These are phyloP conservation scores for Acrobeloides nanus DNA, from an alignment of 2,888 invertebrate species.

Conservation along the genomic window DNA sequence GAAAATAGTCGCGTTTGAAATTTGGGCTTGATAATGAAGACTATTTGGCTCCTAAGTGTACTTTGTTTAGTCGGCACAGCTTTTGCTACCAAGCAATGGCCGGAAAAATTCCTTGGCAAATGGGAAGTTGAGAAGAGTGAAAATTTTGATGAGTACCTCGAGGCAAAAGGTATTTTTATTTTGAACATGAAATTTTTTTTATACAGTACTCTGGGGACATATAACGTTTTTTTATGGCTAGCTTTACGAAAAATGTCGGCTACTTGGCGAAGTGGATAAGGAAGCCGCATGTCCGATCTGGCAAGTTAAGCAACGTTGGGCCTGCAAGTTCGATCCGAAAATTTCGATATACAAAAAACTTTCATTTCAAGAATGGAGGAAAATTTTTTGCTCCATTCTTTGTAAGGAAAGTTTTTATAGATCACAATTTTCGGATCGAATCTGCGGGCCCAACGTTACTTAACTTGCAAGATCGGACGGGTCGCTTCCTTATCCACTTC, in stretches of 20 bases:
- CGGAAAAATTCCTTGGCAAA: slow-evolving; percentile 25
- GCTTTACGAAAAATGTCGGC: too few relatives aligned
- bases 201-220: too few relatives aligned
- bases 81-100: slow-evolving; percentile 16
- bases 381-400: too few relatives aligned
- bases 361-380: too few relatives aligned
- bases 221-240: background rate
- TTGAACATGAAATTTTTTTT: too few relatives aligned
- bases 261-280: too few relatives aligned
- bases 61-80: slow-evolving; percentile 5
- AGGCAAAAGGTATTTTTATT: slow-evolving; percentile 23
- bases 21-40: slow-evolving; percentile 6
- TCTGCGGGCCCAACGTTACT: background rate
- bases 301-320: too few relatives aligned
- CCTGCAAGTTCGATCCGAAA: too few relatives aligned
- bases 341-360: too few relatives aligned
- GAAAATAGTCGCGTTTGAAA: background rate
- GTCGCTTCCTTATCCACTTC: background rate
- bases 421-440: background rate
- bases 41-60: slow-evolving; percentile 1
- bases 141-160: slow-evolving; percentile 32
- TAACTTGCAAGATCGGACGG: background rate
- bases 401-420: too few relatives aligned
- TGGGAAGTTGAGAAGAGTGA: slow-evolving; percentile 27
- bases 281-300: too few relatives aligned